Evolutionary conservation across 2,113 vertebrate species (phyloP), one percentile per base, ranked within the genome.

Genomic region (Pygoscelis antarcticus): DNA sequence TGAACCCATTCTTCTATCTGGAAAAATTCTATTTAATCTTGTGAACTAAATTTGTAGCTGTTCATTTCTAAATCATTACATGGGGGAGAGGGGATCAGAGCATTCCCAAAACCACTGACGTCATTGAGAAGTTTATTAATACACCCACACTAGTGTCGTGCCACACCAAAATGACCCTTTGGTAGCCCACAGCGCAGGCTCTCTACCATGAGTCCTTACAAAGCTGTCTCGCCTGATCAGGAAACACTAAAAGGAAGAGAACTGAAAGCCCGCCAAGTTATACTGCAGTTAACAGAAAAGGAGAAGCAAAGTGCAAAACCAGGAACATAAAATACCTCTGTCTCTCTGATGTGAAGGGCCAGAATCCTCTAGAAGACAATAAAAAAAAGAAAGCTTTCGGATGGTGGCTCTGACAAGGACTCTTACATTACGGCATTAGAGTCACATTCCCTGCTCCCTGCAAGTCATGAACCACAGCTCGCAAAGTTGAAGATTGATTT

Each of bases 51-150:
- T 29, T 16, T 21, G 30, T 20, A 26, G 44, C 21, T 66, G 51
- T 65, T 47, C 10, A 21, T 23, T 49, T 42, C 13, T 30, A 49
- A 55, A 20, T 34, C 12, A 14, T 22, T 42, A 27, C 3, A 2
- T 5, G 4, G 7, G 7, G 26, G 4, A 10, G 12, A 11, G 3
- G 2, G 29, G 11, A 65, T 20, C 11, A 15, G 22, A 30, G 20
- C 10, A 13, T 36, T 58, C 16, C 13, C 44, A 38, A 69, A 62
- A 55, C 34, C 29, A 29, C 18, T 15, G 20, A 16, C 17, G 12
- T 23, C 12, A 19, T 4, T 8, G 12, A 64, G 25, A 49, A 13
- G 11, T 8, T 17, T 16, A 87, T 80, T 29, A 46, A 55, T 11
- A 27, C 6, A 54, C 17, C 44, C 13, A 20, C 10, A 25, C 8